Percentiles rank a stretch among this genome's conserved stretches.
These are phyloP conservation scores for Drosophila nannoptera DNA, from an alignment of 1,140 invertebrate genomes.

Conservation along the genomic window DNA sequence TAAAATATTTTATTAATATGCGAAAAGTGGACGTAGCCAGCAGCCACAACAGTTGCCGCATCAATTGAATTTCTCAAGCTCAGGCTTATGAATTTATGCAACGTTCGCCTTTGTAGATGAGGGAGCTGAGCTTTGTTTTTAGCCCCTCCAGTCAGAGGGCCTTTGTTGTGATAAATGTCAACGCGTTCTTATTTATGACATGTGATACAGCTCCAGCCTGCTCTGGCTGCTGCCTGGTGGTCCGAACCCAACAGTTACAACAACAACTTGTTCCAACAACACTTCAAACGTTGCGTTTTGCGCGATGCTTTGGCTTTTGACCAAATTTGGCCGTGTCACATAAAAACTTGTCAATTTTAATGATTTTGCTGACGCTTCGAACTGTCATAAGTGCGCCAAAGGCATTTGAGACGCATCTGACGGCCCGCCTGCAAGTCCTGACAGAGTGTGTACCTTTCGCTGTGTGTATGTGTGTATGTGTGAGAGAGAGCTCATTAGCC, in stretches of 20 bases:
- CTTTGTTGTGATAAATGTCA: constrained; percentile 79
- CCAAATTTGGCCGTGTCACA: constrained; percentile 72
- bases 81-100: constrained; percentile 76
- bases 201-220: constrained; percentile 71
- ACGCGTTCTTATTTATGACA: constrained; percentile 79
- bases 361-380: constrained; percentile 78
- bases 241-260: constrained; percentile 26
- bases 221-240: constrained; percentile 24
- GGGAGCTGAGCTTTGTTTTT: constrained; percentile 48
- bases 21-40: constrained; percentile 57
- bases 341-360: constrained; percentile 79
- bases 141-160: constrained; percentile 35
- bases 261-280: constrained; percentile 63
- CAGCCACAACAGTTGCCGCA: constrained; percentile 41
- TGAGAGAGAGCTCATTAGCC: constrained; percentile 58
- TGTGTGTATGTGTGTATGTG: constrained; percentile 30
- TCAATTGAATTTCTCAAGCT: constrained; percentile 77
- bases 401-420: constrained; percentile 53
- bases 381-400: constrained; percentile 77
- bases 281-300: constrained; percentile 70
- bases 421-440: constrained; percentile 21
- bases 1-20: constrained; percentile 79
- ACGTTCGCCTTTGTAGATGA: constrained; percentile 54
- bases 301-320: constrained; percentile 32
- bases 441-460: not conserved